Percentiles rank a stretch among this genome's conserved stretches.
Evolutionary conservation across 2,888 invertebrate species (phyloP).

Genomic region (Agrotis segetum): DNA sequence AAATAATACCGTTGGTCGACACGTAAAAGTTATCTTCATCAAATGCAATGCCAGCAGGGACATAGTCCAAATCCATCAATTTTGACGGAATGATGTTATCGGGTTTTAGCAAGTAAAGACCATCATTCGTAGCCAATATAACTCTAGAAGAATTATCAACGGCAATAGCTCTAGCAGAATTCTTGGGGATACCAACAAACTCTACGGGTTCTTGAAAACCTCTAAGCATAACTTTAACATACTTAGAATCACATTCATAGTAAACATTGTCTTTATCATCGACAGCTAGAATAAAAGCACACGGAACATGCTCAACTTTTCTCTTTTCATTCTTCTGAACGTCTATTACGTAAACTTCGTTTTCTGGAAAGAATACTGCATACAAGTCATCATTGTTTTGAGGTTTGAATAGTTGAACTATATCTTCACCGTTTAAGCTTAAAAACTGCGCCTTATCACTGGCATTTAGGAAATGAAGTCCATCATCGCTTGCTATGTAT

Average conservation of each 20-base stretch:
- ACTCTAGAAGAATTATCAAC: slow-evolving; percentile 75
- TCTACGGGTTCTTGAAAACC: slow-evolving; percentile 86
- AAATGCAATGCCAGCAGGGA: slow-evolving; percentile 82
- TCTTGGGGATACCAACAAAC: slow-evolving; percentile 83
- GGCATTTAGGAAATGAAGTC: slow-evolving; percentile 78
- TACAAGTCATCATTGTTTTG: slow-evolving; percentile 77
- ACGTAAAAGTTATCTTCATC: slow-evolving; percentile 76
- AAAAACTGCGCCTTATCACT: slow-evolving; percentile 78
- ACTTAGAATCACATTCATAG: slow-evolving; percentile 87
- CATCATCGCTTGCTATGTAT: slow-evolving; percentile 84
- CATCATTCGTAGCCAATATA: slow-evolving; percentile 84
- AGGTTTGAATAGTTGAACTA: slow-evolving; percentile 84
- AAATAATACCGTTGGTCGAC: slow-evolving; percentile 82
- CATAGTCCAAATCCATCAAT: slow-evolving; percentile 83
- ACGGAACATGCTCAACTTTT: slow-evolving; percentile 80
- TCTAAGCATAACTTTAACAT: slow-evolving; percentile 83
- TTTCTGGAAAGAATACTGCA: slow-evolving; percentile 82
- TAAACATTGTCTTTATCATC: slow-evolving; percentile 82
- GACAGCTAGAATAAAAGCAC: slow-evolving; percentile 85
- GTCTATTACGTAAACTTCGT: slow-evolving; percentile 81
- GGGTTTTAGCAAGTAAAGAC: slow-evolving; percentile 80
- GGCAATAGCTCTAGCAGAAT: slow-evolving; percentile 81
- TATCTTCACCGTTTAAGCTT: slow-evolving; percentile 84
- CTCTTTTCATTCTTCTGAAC: slow-evolving; percentile 79
- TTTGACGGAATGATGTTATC: slow-evolving; percentile 84